Base-by-base conservation (phyloP, 1,140 invertebrate species). In the Atta cephalotes region DNA sequence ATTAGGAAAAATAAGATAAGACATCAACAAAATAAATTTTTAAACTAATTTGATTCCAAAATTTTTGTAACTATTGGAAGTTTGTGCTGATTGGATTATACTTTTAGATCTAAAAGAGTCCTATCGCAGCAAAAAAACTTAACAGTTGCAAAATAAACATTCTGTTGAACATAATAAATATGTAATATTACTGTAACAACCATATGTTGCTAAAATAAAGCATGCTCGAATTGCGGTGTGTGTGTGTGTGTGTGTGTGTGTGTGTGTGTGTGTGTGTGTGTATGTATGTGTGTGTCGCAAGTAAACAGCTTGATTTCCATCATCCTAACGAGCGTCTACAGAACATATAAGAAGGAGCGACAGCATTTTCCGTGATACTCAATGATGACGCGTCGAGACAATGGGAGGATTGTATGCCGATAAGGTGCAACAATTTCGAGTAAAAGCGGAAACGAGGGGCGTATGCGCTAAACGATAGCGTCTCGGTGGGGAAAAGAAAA, bases 381-480 rank as follows among this genome's bases (percentile, higher is more conserved):
- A 3, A 16, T 9, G 28, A 58, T 35, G 18, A 35, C 28, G 21
- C 6, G n/a, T 65, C 9, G 7, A 6, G 31, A 49, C 56, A 60
- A 68, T 12, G 35, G 10, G 2, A 53, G 45, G 1, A 68, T 58
- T 45, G 21, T 49, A 60, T 35, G 12, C 65, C n/a, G 70, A 58
- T 18, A 25, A 76, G 18, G 21, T 49, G 18, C 14, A 53, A 68
- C 7, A 31, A 45, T 70, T 77, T 60, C 12, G 63, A 28, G 21
- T 31, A 88, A 84, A 87, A 72, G 63, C 74, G 78, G 78, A 94
- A 93, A 88, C 87, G 88, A 92, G 93, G 93, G 93, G 93, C 93
- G 93, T 94, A 92, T 87, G 90, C 91, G 91, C 66, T 58, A 68
- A 63, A 89, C 49, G 39, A 31, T 25, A 39, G 39, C 31, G 14